These are phyloP conservation scores for Fulica atra DNA, from an alignment of 2,113 vertebrate species.

Conservation along the genomic window DNA sequence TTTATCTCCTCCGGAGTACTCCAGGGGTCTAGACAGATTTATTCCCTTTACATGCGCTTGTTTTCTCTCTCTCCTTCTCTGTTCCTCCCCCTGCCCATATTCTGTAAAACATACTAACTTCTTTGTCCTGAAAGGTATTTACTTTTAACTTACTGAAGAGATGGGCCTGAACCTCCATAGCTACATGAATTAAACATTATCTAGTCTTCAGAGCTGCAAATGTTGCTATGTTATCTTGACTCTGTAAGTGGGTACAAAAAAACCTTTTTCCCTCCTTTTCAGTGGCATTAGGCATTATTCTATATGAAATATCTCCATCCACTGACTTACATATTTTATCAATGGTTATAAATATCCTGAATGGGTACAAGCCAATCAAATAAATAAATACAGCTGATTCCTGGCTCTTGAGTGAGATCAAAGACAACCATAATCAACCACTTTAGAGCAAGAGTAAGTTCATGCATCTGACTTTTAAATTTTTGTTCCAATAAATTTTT, in stretches of 20 bases:
- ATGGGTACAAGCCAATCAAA: background rate
- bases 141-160: slow-evolving; percentile 17
- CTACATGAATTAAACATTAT: background rate
- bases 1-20: slow-evolving; percentile 7
- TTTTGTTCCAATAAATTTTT: slow-evolving; percentile 1
- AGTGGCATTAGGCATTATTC: background rate
- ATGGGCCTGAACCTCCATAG: background rate
- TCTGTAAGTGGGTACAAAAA: background rate
- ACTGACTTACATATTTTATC: background rate
- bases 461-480: background rate
- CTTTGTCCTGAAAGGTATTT: slow-evolving; percentile 17
- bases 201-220: background rate
- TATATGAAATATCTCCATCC: background rate
- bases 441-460: background rate
- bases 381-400: background rate
- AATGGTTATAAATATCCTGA: background rate
- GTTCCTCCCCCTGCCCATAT: background rate
- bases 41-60: slow-evolving; percentile 46
- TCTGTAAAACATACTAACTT: slow-evolving; percentile 53
- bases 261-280: background rate
- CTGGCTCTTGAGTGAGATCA: background rate
- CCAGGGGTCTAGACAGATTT: slow-evolving; percentile 46
- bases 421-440: background rate
- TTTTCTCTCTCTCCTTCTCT: background rate
- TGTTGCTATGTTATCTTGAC: background rate